Base-by-base conservation (phyloP, 2,113 vertebrate species). In the Polypterus senegalus region DNA sequence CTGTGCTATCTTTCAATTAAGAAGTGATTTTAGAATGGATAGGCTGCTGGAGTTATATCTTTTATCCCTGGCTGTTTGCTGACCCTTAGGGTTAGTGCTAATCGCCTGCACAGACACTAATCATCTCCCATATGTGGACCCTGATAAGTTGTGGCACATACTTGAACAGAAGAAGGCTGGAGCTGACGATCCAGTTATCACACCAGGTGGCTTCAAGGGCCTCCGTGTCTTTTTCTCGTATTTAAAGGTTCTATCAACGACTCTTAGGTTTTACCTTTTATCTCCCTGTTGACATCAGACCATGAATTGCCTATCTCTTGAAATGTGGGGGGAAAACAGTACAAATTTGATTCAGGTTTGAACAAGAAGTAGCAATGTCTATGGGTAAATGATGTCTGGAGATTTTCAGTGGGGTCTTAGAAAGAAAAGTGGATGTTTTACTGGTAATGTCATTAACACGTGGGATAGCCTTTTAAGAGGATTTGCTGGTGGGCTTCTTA, bases 121-220 rank as follows among this genome's bases (percentile, higher is more conserved):
- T 96, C 93, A 92, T 92, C 91, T 88, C 87, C 92, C 86, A 91
- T 88, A 86, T 93, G 91, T 89, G 85, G 86, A 92, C 93, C 92
- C 91, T 92, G 94, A 97, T 97, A 97, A 97, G 89, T 97, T 90
- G 87, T 82, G 91, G 86, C 87, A 88, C 91, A 91, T 89, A 93
- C 90, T 90, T 88, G 84, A 82, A 86, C 84, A 81, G 87, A 81
- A 88, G 80, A 83, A 83, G 89, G 82, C 85, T 86, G 81, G 84
- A 83, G 81, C 81, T 90, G 90, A 81, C 90, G 88, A 83, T 83
- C 80, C 81, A 89, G 91, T 95, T 94, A 97, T 97, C 91, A 81
- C 90, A 72, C 74, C 82, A 83, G 88, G 88, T 89, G 90, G 88
- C 90, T 97, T 97, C 92, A 93, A 91, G 91, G 86, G 84, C 86